Evolutionary conservation across 2,113 vertebrate genomes (phyloP).

Genomic region (Ornithorhynchus anatinus): DNA sequence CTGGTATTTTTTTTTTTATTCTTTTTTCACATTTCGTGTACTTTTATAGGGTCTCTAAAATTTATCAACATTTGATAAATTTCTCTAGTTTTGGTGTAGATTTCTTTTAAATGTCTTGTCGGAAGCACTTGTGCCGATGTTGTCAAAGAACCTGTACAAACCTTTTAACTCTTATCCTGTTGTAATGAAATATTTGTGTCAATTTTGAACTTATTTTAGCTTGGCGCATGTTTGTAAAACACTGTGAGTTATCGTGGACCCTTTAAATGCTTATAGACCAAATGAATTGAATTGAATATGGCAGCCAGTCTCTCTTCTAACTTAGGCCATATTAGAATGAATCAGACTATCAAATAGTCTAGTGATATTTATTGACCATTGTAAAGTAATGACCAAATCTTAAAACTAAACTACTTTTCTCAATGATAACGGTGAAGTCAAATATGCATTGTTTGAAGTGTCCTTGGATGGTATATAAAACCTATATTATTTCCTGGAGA

Average conservation of each 20-base stretch:
- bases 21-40: constrained; percentile 71
- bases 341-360: constrained; percentile 38
- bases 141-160: constrained; percentile 74
- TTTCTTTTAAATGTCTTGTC: constrained; percentile 74
- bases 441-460: constrained; percentile 28
- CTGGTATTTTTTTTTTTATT: constrained; percentile 30
- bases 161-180: constrained; percentile 53
- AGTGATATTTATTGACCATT: constrained; percentile 44
- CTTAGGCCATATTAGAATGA: constrained; percentile 35
- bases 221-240: constrained; percentile 76
- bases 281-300: constrained; percentile 46
- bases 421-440: constrained; percentile 20
- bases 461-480: constrained; percentile 59
- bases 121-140: constrained; percentile 60
- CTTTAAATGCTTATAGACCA: constrained; percentile 60
- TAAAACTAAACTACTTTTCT: constrained; percentile 37
- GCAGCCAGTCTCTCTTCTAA: constrained; percentile 56
- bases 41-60: constrained; percentile 74
- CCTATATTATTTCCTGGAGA: constrained; percentile 37
- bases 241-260: constrained; percentile 62
- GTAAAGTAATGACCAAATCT: constrained; percentile 23
- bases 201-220: constrained; percentile 58
- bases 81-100: constrained; percentile 70
- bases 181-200: constrained; percentile 69
- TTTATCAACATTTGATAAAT: constrained; percentile 83